These are phyloP conservation scores for Poeciliopsis retropinna DNA, from an alignment of 2,113 vertebrate genomes.

Conservation along the genomic window DNA sequence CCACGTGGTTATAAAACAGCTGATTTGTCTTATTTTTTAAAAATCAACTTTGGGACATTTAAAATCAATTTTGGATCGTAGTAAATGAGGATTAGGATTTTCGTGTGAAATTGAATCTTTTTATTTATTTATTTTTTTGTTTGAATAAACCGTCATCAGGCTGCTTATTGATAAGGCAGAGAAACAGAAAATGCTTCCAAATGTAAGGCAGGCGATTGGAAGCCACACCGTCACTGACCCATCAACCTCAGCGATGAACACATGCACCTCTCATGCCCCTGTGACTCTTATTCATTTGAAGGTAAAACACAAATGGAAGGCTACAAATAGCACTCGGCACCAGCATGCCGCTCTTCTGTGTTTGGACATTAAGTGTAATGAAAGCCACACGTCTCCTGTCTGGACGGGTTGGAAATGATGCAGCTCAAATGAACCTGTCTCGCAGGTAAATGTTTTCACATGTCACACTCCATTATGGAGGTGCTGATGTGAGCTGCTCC, in stretches of 20 bases:
- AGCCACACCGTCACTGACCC: conserved; percentile 42
- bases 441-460: conserved; percentile 77
- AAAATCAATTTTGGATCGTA: no score
- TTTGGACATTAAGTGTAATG: conserved; percentile 78
- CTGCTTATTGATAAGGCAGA: conserved; percentile 43
- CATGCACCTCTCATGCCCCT: conserved; percentile 29
- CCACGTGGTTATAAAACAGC: no score
- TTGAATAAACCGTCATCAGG: conserved; percentile 18
- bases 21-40: no score
- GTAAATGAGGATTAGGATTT: no score
- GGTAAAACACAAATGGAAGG: conserved; percentile 63
- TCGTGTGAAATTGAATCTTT: no score
- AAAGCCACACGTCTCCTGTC: conserved; percentile 75
- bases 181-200: conserved; percentile 27
- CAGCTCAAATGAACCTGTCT: conserved; percentile 77
- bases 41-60: no score
- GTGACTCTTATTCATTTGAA: conserved; percentile 63
- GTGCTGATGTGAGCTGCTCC: conserved; percentile 60
- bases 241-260: conserved; percentile 53
- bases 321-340: conserved; percentile 59
- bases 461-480: conserved; percentile 79
- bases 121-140: no score
- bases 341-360: conserved; percentile 52
- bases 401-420: conserved; percentile 72
- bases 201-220: conserved; percentile 33